Evolutionary conservation across 2,888 invertebrate species (phyloP), one percentile per base, ranked within the genome.

Genomic region (Melinopterus prodromus): DNA sequence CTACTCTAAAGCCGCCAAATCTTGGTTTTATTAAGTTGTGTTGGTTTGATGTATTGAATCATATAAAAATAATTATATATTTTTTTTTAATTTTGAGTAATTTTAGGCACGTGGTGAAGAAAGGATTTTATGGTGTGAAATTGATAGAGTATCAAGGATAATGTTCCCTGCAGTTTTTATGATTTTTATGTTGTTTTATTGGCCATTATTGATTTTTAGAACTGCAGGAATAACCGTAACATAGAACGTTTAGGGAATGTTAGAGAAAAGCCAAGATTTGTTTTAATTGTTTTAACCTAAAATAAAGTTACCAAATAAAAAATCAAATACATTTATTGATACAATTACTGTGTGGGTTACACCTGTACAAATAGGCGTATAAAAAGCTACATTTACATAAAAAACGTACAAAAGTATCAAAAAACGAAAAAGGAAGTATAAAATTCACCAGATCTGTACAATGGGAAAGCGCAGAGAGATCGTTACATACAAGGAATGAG

Each of bases 131-230:
- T 96, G 95, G 92, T 91, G 94, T 78, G 94, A 95, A 90, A 95
- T 96, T 82, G 96, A 96, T 88, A 92, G 93, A 85, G 91, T 94
- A 4, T 95, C 95, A 4, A 91, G 95, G 77, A 92, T 94, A 76
- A 92, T 95, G 6, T 96, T 96, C 88, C 96, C 96, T 6, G 92
- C 93, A 15, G 87, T 95, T n/a, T 96, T 96, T 89, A 91, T 95
- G 16, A 91, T 95, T 16, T 96, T 96, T 87, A 93, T 94, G 78
- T 91, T 94, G 0, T 90, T 95, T 86, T 96, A 95, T 89, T 96
- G 96, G 95, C 95, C 95, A 0, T 93, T 95, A 81, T 89, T 96
- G 76, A 89, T 95, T 53, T 78, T 78, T 69, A 80, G 74, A 35
- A 78, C 75, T 74, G 70, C 78, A 70, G 70, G 70, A n/a, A 71